A percentile compares a stretch with the other conserved stretches of the same genome.
Conservation (phyloP, 1,140 invertebrate genomes). For the Oppia nitens region DNA sequence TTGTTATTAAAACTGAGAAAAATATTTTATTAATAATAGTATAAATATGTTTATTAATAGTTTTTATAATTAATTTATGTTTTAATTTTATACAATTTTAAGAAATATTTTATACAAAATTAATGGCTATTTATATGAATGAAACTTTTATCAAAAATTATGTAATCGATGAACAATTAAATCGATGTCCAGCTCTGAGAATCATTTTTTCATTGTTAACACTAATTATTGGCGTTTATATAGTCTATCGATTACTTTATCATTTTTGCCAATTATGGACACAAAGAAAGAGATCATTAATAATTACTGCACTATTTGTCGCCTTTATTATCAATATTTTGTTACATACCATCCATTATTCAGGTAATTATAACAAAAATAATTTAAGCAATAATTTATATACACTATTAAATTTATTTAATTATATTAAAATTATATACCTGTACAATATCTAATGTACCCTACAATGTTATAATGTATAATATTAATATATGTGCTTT, state of each 20-base stretch:
- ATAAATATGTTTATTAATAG: too few relatives aligned
- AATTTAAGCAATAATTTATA: too few relatives aligned
- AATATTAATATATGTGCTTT: too few relatives aligned
- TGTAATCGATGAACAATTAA: not conserved
- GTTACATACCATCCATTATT: not conserved
- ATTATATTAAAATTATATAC: too few relatives aligned
- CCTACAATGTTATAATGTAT: too few relatives aligned
- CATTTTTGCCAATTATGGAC: not conserved
- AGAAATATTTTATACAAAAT: too few relatives aligned
- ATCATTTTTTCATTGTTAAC: not conserved
- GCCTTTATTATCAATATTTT: not conserved
- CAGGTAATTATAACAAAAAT: not conserved
- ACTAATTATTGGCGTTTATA: not conserved
- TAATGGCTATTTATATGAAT: not conserved
- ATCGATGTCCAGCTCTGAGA: not conserved
- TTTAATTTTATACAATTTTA: too few relatives aligned
- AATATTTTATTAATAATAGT: too few relatives aligned
- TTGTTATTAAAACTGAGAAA: too few relatives aligned
- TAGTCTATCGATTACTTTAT: not conserved
- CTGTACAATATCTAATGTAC: too few relatives aligned
- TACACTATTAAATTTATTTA: too few relatives aligned
- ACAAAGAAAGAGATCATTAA: not conserved
- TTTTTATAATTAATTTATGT: too few relatives aligned
- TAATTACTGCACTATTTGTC: not conserved
- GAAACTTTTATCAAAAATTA: not conserved